A percentile compares a stretch with the other conserved stretches of the same genome.
Evolutionary conservation across 2,113 vertebrate genomes (phyloP).

Genomic region (Eurypyga helias): DNA sequence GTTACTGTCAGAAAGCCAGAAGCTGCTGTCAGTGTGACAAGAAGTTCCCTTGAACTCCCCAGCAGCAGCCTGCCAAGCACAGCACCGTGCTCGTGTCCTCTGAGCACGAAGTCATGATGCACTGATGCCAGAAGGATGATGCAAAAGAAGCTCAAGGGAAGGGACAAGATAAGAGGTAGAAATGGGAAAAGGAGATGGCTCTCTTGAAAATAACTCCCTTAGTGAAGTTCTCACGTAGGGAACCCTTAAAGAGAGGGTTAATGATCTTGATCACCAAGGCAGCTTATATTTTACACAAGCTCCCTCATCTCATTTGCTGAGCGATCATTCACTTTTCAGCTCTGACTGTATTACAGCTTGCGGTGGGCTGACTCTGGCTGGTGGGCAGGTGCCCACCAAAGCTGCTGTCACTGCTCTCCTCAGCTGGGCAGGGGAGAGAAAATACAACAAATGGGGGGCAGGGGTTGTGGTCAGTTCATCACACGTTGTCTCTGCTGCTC

Average conservation of each 20-base stretch:
- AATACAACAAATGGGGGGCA: too few relatives aligned
- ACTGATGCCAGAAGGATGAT: neutral
- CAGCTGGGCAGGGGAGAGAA: too few relatives aligned
- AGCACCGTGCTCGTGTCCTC: accelerated
- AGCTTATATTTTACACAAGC: neutral
- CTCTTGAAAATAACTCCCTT: neutral
- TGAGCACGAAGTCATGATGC: neutral
- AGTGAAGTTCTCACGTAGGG: neutral
- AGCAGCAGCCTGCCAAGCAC: neutral
- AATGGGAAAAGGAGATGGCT: neutral
- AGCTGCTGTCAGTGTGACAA: neutral
- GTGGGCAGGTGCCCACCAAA: too few relatives aligned
- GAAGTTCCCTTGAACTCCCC: accelerated
- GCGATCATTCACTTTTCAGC: neutral
- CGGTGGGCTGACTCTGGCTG: too few relatives aligned
- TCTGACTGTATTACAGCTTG: neutral
- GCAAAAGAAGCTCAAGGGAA: neutral
- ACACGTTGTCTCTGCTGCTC: too few relatives aligned
- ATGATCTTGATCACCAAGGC: neutral
- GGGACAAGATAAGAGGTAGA: neutral
- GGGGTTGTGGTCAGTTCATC: too few relatives aligned
- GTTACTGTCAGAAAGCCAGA: neutral
- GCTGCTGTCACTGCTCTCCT: too few relatives aligned
- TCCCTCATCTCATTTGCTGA: neutral
- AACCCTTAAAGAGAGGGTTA: neutral